Evolutionary conservation across 2,113 vertebrate species (phyloP), one percentile per base, ranked within the genome.

Genomic region (Stigmatopora nigra): DNA sequence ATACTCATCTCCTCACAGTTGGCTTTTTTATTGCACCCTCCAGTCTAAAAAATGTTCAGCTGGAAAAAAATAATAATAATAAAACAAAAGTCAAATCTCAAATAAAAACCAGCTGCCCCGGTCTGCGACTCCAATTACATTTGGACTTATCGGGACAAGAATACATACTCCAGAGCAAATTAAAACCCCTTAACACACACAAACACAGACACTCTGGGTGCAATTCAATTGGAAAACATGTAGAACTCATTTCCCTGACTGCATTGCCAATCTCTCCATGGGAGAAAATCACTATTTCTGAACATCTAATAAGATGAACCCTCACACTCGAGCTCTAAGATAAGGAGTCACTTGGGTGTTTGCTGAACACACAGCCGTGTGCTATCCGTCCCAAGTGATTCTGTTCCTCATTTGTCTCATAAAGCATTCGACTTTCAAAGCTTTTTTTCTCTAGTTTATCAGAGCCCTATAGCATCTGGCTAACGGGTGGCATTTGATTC

Each of bases 171-270:
- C 64, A 73, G 75, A 85, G 83, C 82, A 88, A 91, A 91, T 91
- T 90, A 91, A 89, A 90, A 64, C 79, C 78, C 80, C 80, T 78
- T 84, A 83, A 80, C 87, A 85, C 88, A 89, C 77, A 80, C 86
- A 76, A 78, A 84, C 70, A 73, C 67, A 73, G 71, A 86, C 62
- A 10, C 61, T 16, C 22, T 20, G 60, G 64, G 71, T 87, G 86
- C 85, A 79, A 86, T 87, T 89, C 82, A 76, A 69, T 85, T 85
- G 84, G 78, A 70, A 72, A 71, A 75, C 66, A 71, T 44, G 71
- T 76, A 76, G 77, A 88, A 90, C 89, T 87, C 82, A 86, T 79
- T 88, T 88, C 79, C 66, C 78, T 78, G 72, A 86, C 82, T 88
- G 78, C 80, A 59, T 68, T 82, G 84, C 72, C 79, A 83, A 84